These are phyloP conservation scores for Chlorocebus sabaeus DNA, from an alignment of 2,113 vertebrate genomes.

Conservation along the genomic window DNA sequence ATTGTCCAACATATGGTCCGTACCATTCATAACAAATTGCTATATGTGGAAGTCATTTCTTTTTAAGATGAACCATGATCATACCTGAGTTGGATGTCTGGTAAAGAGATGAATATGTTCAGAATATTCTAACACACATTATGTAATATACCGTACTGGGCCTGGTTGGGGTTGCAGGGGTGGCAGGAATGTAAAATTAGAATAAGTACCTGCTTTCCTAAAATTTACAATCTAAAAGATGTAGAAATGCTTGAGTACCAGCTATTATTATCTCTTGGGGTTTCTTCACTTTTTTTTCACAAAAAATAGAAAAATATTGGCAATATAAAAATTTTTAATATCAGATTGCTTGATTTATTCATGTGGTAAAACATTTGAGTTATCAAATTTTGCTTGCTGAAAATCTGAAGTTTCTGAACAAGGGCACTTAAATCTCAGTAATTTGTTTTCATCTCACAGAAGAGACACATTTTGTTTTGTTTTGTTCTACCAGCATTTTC, in stretches of 20 bases:
- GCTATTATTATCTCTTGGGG: not conserved
- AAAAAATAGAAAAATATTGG: not conserved
- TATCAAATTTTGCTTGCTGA: conserved; percentile 24
- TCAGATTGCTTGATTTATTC: not conserved
- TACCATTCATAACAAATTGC: not conserved
- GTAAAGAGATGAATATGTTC: not conserved
- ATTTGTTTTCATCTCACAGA: not conserved
- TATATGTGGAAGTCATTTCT: not conserved
- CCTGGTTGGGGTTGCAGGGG: too few relatives aligned
- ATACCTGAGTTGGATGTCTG: not conserved
- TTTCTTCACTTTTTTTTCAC: not conserved
- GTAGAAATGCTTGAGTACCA: not conserved
- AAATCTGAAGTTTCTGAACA: conserved; percentile 23
- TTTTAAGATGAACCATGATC: not conserved
- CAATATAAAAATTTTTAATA: not conserved
- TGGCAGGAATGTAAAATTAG: not conserved
- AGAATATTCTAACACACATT: not conserved
- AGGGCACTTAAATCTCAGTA: not conserved
- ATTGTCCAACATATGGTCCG: not conserved
- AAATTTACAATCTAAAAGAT: conserved; percentile 17
- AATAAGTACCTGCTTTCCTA: not conserved
- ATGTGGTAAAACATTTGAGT: conserved; percentile 7
- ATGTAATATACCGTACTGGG: not conserved
- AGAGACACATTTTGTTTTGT: not conserved
- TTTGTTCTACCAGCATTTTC: not conserved